A percentile compares a stretch with the other conserved stretches of the same genome.
These are phyloP conservation scores for Oreochromis mossambicus DNA, from an alignment of 2,797 vertebrate species.

Conservation along the genomic window DNA sequence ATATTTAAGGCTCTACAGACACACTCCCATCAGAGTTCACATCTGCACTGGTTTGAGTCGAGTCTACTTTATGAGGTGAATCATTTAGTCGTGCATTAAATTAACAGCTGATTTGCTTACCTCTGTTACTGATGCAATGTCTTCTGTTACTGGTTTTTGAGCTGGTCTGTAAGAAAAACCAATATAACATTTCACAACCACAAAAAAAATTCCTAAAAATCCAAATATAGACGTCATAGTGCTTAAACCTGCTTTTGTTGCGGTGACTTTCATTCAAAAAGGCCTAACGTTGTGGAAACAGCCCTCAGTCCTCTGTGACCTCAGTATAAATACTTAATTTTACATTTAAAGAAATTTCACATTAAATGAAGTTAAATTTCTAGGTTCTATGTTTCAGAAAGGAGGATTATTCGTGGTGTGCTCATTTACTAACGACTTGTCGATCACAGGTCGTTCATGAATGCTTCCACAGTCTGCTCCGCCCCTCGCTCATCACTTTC, in stretches of 20 bases:
- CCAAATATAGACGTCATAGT: no score
- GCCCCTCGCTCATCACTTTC: background rate
- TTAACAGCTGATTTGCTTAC: slow-evolving; percentile 4
- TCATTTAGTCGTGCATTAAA: background rate
- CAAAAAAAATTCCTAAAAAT: no score
- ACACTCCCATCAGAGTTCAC: background rate
- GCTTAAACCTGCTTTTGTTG: background rate
- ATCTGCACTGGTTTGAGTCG: background rate
- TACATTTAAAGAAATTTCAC: background rate
- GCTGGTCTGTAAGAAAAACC: slow-evolving; percentile 47
- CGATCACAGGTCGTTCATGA: fast-evolving
- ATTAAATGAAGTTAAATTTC: background rate
- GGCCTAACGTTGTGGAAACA: background rate
- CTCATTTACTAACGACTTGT: background rate
- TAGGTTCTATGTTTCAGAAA: background rate
- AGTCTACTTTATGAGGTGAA: background rate
- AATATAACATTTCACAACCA: no score
- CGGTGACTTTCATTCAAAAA: background rate
- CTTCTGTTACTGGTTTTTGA: background rate
- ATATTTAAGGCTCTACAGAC: background rate
- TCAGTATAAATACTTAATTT: background rate
- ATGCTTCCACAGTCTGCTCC: background rate
- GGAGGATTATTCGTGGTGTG: background rate
- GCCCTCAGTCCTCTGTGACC: background rate
- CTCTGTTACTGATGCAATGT: background rate